Percentiles rank a stretch among this genome's conserved stretches.
Evolutionary conservation across 2,113 vertebrate species (phyloP).

Genomic region (Neoarius graeffei): DNA sequence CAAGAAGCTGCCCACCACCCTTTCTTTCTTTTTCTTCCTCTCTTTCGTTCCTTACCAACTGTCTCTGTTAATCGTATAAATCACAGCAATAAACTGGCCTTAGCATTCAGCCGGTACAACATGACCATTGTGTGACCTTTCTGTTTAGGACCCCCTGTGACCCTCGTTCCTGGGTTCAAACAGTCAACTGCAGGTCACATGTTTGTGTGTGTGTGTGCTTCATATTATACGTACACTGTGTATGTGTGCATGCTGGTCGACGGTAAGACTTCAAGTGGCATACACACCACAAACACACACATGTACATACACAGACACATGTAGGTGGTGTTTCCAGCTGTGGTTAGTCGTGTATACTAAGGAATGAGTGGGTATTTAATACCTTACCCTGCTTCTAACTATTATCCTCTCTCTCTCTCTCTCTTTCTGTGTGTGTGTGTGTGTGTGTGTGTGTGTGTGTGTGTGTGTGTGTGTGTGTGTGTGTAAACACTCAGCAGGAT

Average conservation of each 20-base stretch:
- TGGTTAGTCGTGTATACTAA: constrained; percentile 21
- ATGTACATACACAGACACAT: neutral
- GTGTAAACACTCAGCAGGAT: constrained; percentile 38
- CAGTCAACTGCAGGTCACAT: constrained; percentile 93
- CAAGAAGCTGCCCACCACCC: constrained; percentile 66
- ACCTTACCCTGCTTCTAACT: constrained; percentile 26
- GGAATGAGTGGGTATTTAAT: constrained; percentile 41
- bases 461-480: constrained; percentile 12
- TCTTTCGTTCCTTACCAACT: constrained; percentile 75
- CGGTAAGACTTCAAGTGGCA: neutral
- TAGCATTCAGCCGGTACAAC: constrained; percentile 76
- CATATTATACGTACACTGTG: constrained; percentile 48
- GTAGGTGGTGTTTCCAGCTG: constrained; percentile 10
- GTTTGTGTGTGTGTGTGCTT: neutral
- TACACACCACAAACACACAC: neutral
- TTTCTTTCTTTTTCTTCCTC: constrained; percentile 68
- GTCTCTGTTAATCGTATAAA: constrained; percentile 89
- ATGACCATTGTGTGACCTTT: constrained; percentile 92
- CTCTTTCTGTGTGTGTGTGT: constrained; percentile 11
- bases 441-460: constrained; percentile 19
- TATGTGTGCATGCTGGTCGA: constrained; percentile 41
- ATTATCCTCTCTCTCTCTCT: constrained; percentile 26
- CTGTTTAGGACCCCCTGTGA: constrained; percentile 83
- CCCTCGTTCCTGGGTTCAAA: constrained; percentile 89
- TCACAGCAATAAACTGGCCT: constrained; percentile 84